Percentiles rank a stretch among this genome's conserved stretches.
Conservation (phyloP, 2,888 invertebrate species). For the Perithous albicinctus region DNA sequence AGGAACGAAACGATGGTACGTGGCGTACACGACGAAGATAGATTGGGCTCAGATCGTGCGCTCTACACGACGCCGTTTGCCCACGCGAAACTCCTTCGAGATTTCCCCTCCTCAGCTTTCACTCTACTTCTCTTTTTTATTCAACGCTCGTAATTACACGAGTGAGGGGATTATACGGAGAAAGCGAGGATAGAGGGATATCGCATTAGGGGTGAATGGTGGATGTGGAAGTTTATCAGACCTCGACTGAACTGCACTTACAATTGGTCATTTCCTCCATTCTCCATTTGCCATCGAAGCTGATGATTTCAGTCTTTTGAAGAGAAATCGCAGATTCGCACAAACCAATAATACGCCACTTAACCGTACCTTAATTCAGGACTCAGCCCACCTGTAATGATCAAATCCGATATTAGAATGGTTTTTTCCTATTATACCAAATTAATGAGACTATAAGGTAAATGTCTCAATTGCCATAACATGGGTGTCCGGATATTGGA, state of each 20-base stretch:
- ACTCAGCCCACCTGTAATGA: neutral
- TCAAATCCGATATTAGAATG: neutral
- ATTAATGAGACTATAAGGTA: too few species aligned
- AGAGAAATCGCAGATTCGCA: constrained; percentile 29
- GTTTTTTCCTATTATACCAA: neutral
- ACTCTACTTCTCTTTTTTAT: constrained; percentile 17
- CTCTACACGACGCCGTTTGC: constrained; percentile 22
- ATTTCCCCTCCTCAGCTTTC: constrained; percentile 1
- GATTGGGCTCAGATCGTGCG: neutral
- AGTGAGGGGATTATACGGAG: neutral
- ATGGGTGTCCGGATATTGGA: too few species aligned
- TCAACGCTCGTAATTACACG: constrained; percentile 51
- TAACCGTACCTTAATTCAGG: neutral
- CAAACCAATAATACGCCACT: neutral
- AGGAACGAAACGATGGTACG: constrained; percentile 12
- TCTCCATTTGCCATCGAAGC: constrained; percentile 18
- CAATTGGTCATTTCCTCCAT: constrained; percentile 35
- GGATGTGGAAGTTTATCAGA: constrained; percentile 31
- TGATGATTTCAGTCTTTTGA: neutral
- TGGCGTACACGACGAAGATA: constrained; percentile 1
- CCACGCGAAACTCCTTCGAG: constrained; percentile 38
- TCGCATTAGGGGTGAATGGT: neutral
- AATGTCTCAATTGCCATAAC: too few species aligned
- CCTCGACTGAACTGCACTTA: constrained; percentile 8
- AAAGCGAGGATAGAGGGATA: neutral